Base-by-base conservation (phyloP, 2,113 vertebrate genomes). In the Lynx canadensis region DNA sequence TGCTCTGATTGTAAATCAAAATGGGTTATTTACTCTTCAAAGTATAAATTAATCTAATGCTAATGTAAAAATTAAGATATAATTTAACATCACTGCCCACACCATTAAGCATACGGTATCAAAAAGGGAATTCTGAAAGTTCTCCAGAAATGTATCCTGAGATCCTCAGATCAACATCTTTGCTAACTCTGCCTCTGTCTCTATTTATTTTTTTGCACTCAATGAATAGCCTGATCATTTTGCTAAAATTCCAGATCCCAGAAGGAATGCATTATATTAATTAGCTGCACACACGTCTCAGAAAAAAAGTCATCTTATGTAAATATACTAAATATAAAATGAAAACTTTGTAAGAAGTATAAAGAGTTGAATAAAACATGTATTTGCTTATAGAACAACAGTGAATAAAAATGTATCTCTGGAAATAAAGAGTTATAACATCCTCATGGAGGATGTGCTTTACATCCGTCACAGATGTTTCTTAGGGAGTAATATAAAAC, bases 41-140 rank as follows among this genome's bases (percentile, higher is more conserved):
- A 97, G 93, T 95, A 85, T 96, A 98, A 98, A 98, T 97, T 97
- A 80, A 98, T 97, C 85, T 94, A 81, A 91, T 97, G 92, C 93
- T 98, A 92, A 94, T 73, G 10, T 87, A 95, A 98, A 99, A 98
- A 96, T 96, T 97, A 98, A 98, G 94, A 33, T 91, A 97, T 95
- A 98, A 98, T 50, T 98, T 98, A 97, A 87, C 33, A 1, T 15
- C 95, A 97, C 31, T 65, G 14, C 83, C 96, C 94, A n/a, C 25
- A 95, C 89, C 55, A 97, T 82, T 96, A 91, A 91, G 60, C 80
- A 27, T 7, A 6, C 7, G 74, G 52, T 81, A 88, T 94, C 38
- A 63, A 68, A 66, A 84, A 94, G 45, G 63, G 33, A 87, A 84
- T 38, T 27, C 86, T 94, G 52, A 79, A 10, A 29, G 25, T 85